Conservation (phyloP, 2,888 invertebrate species). For the Drosophila tripunctata region DNA sequence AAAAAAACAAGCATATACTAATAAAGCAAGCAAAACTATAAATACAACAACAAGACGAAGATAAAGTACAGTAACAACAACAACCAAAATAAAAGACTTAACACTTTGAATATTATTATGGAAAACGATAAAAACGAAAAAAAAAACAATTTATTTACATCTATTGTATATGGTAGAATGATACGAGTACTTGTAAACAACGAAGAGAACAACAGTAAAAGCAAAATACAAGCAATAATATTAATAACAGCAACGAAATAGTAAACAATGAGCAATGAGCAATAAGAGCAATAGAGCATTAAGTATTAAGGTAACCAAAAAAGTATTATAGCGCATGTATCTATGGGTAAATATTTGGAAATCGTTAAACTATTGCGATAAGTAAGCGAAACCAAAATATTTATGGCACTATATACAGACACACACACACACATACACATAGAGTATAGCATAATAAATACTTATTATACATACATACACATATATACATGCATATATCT, state of each 20-base stretch:
- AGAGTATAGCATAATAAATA: conserved; percentile 38
- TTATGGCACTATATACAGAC: conserved; percentile 69
- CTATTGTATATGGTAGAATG: conserved; percentile 54
- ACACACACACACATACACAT: not conserved
- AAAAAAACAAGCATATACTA: conserved; percentile 6
- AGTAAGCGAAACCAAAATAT: conserved; percentile 62
- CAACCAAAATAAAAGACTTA: conserved; percentile 78
- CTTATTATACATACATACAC: conserved; percentile 28
- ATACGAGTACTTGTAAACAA: conserved; percentile 37
- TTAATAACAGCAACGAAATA: conserved; percentile 15
- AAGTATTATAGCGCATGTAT: conserved; percentile 71
- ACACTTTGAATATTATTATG: conserved; percentile 70
- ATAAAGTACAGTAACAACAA: conserved; percentile 52
- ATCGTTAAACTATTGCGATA: conserved; percentile 77
- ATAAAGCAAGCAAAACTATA: conserved; percentile 16
- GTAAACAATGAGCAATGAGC: conserved; percentile 25
- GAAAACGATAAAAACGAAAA: conserved; percentile 26
- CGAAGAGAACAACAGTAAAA: conserved; percentile 40
- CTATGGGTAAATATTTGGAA: conserved; percentile 71
- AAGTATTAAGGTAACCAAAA: conserved; percentile 63
- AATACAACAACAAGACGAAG: conserved; percentile 45
- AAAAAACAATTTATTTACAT: conserved; percentile 66
- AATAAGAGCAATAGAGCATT: conserved; percentile 57
- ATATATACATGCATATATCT: conserved; percentile 35
- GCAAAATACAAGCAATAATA: conserved; percentile 22